Base-by-base conservation (phyloP, 2,888 invertebrate species). In the Caenorhabditis virilis region DNA sequence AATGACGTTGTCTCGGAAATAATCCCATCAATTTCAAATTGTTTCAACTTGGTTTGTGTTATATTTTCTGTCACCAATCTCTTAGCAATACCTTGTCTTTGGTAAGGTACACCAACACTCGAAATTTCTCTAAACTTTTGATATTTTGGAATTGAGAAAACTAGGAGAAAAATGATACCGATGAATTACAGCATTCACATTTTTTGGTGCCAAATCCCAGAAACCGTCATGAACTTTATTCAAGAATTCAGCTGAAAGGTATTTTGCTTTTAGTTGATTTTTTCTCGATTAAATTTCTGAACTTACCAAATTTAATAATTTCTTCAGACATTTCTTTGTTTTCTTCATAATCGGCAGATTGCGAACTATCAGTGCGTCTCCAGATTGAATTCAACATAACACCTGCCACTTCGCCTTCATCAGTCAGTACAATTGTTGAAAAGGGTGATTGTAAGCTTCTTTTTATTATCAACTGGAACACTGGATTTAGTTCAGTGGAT, bases 1-100 rank as follows among this genome's bases (percentile, higher is more conserved):
- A 25, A 43, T 5, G 63, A 63, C 6, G 54, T 52, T 7, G 63
- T 63, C 25, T 63, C 63, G 9, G 63, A 63, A 16, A 63, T 57
- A 23, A 63, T 52, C 16, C 63, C 63, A 13, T 39, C 57, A 13
- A 63, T 54, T 11, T 27, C 11, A 20, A 26, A 63, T 1, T 25
- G 45, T 7, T 39, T 22, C 18, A 62, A 25, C 3, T 27, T 46
- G 5, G 9, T 39, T 3, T 22, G 25, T 2, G 35, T 43, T 53
- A 62, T 45, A 22, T 57, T 48, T 13, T 52, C 43, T 9, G 52
- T 49, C 23, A 62, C 25, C 56, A 62, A 47, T 30, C 43, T 52
- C 1, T 56, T 57, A 1, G 62, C 62, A 39, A 62, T 62, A 38
- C 62, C 62, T 26, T 39, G 39, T 22, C 62, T 36, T 45, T 62